phyloP scores from a whole-genome alignment of 2,113 vertebrate genomes.

The Plecotus auritus region DNA sequence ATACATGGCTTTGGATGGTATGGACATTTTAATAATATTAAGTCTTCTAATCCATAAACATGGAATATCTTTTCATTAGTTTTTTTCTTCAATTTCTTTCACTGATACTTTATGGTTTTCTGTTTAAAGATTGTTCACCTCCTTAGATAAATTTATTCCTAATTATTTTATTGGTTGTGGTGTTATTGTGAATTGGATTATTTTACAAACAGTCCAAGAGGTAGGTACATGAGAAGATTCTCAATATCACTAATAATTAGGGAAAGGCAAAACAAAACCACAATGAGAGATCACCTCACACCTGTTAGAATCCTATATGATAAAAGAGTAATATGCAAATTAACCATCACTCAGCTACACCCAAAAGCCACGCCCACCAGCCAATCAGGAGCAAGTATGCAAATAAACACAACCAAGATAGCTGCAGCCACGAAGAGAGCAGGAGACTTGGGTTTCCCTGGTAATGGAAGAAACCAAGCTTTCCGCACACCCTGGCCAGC shows the following conservation, averaged over 20 bases:
- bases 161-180: background rate
- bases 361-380: too few species aligned
- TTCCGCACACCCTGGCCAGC: too few species aligned
- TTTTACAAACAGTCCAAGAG: background rate
- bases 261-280: background rate
- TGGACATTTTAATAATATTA: background rate
- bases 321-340: too few species aligned
- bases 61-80: background rate
- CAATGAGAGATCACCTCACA: background rate
- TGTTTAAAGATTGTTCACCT: background rate
- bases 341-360: too few species aligned
- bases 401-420: too few species aligned
- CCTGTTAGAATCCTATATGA: background rate
- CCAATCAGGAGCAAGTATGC: too few species aligned
- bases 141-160: background rate
- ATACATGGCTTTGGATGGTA: background rate
- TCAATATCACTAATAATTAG: background rate
- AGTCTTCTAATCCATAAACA: background rate
- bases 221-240: background rate
- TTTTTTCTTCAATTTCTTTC: background rate
- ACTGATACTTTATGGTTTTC: background rate
- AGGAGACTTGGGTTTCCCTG: too few species aligned
- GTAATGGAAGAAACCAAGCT: too few species aligned
- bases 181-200: background rate
- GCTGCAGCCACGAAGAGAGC: too few species aligned